These are phyloP conservation scores for Agraylea sexmaculata DNA, from an alignment of 1,140 invertebrate genomes.

Conservation along the genomic window DNA sequence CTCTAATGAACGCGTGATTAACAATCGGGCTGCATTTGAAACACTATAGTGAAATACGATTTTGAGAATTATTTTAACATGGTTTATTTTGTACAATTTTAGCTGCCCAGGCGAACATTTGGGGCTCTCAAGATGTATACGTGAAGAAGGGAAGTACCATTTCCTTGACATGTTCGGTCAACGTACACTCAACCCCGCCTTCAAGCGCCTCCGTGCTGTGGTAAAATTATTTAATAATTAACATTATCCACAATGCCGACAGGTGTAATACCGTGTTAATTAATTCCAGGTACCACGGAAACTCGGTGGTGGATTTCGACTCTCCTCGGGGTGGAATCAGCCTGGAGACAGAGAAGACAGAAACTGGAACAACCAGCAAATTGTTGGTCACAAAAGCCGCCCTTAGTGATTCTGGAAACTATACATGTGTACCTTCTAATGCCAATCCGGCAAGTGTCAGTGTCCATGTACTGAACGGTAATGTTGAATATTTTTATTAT, in stretches of 20 bases:
- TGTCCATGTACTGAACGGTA: conserved; percentile 85
- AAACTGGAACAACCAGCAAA: conserved; percentile 76
- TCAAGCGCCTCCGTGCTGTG: conserved; percentile 60
- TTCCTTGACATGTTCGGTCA: conserved; percentile 77
- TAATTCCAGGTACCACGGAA: conserved; percentile 56
- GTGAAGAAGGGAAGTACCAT: conserved; percentile 85
- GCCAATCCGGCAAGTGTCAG: conserved; percentile 75
- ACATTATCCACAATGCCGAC: not conserved
- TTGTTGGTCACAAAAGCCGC: conserved; percentile 77
- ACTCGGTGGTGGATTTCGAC: conserved; percentile 71
- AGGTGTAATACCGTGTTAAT: not conserved
- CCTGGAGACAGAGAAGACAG: conserved; percentile 83
- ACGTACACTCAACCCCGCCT: conserved; percentile 72
- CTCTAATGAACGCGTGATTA: too few species aligned
- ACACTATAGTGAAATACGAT: too few species aligned
- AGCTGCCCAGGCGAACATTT: conserved; percentile 78
- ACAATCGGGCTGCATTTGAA: too few species aligned
- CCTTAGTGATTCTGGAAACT: conserved; percentile 77
- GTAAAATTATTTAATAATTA: conserved; percentile 27
- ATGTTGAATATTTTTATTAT: too few species aligned
- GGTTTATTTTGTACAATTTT: conserved; percentile 36
- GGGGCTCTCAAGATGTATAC: conserved; percentile 75
- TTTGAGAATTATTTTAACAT: too few species aligned
- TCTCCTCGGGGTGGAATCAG: conserved; percentile 76
- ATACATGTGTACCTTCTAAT: conserved; percentile 77